Percentiles rank a stretch among this genome's conserved stretches.
Conservation (phyloP, 2,888 invertebrate species). For the Halocaridina rubra region DNA sequence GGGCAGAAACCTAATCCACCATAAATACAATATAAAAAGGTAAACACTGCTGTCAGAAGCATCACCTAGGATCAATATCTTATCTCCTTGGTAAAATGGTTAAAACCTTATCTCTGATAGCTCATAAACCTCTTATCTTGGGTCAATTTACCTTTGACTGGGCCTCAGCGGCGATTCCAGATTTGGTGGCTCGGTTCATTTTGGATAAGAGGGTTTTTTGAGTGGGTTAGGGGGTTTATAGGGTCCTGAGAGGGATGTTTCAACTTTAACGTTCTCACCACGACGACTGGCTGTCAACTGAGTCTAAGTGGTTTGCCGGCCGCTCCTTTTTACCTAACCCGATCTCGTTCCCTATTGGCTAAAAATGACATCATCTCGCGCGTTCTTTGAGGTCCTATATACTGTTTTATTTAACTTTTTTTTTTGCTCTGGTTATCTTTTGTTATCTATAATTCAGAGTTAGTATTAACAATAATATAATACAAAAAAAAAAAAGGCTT, state of each 20-base stretch:
- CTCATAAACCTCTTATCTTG: background rate
- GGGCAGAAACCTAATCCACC: no score
- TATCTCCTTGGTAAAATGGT: background rate
- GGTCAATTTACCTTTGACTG: constrained; percentile 85
- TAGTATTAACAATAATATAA: no score
- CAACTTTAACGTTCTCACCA: constrained; percentile 6
- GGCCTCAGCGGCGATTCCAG: constrained; percentile 95
- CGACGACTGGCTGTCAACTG: constrained; percentile 19
- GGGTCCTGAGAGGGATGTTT: background rate
- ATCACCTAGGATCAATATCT: background rate
- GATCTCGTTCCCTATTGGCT: constrained; percentile 1
- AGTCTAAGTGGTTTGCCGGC: background rate
- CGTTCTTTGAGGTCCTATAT: no score
- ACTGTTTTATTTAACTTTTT: no score
- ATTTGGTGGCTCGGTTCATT: constrained; percentile 83
- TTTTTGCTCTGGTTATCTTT: background rate
- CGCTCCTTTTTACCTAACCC: constrained; percentile 20
- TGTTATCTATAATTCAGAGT: no score
- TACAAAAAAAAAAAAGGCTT: no score
- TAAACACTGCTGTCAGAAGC: background rate
- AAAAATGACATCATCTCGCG: constrained; percentile 21
- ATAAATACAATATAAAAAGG: background rate
- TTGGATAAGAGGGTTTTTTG: no score
- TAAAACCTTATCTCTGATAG: background rate
- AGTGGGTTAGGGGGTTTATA: background rate